phyloP scores from a whole-genome alignment of 2,113 vertebrate species.

The Tringa solitaria region DNA sequence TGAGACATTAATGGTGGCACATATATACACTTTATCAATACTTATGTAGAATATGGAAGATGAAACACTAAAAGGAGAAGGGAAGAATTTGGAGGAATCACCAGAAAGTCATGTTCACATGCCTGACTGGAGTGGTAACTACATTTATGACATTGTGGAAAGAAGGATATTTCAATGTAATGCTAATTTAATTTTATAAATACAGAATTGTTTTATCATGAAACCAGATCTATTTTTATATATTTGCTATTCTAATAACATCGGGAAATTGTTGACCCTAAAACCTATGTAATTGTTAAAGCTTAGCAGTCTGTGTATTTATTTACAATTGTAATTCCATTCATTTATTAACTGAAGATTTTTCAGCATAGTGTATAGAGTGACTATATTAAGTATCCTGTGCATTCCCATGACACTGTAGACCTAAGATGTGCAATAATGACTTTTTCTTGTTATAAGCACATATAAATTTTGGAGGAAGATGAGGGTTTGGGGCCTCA shows the following conservation, averaged over 20 bases:
- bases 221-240: neutral
- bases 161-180: neutral
- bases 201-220: neutral
- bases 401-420: neutral
- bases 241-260: neutral
- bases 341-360: neutral
- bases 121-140: neutral
- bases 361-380: neutral
- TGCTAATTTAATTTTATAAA: conserved; percentile 18
- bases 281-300: neutral
- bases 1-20: neutral
- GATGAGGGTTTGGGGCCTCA: neutral
- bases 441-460: neutral
- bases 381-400: neutral
- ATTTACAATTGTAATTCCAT: neutral
- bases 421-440: neutral
- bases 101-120: neutral
- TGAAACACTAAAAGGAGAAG: neutral
- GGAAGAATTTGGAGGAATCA: neutral
- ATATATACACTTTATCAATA: neutral
- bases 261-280: neutral
- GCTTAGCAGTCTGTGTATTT: neutral
- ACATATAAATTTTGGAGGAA: neutral
- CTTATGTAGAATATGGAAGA: neutral
- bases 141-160: neutral